phyloP scores from a whole-genome alignment of 2,797 vertebrate genomes.

The Psittacula echo region DNA sequence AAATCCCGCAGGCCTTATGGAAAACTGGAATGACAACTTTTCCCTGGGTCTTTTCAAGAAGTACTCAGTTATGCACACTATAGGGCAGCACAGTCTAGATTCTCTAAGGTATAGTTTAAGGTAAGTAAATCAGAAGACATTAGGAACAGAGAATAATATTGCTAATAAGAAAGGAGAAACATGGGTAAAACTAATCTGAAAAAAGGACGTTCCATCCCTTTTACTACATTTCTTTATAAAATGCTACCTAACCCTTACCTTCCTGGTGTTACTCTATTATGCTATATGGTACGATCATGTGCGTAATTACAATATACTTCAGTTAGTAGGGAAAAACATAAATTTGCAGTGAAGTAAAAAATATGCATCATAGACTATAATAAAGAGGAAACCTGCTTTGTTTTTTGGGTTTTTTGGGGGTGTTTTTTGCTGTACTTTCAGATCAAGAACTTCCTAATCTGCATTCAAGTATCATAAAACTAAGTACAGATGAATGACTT shows the following conservation, averaged over 20 bases:
- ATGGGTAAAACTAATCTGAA: background rate
- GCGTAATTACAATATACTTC: constrained; percentile 4
- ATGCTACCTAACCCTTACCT: background rate
- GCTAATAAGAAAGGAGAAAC: background rate
- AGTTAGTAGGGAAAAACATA: background rate
- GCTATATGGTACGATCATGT: background rate
- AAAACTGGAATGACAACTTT: background rate
- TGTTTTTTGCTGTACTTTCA: constrained; percentile 12
- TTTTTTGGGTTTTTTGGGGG: background rate
- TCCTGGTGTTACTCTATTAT: background rate
- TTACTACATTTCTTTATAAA: background rate
- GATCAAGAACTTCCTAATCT: constrained; percentile 22
- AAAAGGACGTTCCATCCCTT: background rate
- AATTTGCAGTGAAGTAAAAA: background rate
- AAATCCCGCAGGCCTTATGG: background rate
- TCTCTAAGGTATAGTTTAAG: background rate
- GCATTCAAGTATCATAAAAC: constrained; percentile 36
- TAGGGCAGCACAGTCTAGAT: background rate
- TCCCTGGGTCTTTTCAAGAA: background rate
- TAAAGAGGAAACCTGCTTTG: background rate
- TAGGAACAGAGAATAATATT: background rate
- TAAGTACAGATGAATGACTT: background rate
- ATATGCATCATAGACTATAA: background rate
- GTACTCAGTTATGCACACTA: background rate
- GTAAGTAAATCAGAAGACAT: background rate